Evolutionary conservation across 2,113 vertebrate species (phyloP), one percentile per base, ranked within the genome.

Genomic region (Lepus americanus): DNA sequence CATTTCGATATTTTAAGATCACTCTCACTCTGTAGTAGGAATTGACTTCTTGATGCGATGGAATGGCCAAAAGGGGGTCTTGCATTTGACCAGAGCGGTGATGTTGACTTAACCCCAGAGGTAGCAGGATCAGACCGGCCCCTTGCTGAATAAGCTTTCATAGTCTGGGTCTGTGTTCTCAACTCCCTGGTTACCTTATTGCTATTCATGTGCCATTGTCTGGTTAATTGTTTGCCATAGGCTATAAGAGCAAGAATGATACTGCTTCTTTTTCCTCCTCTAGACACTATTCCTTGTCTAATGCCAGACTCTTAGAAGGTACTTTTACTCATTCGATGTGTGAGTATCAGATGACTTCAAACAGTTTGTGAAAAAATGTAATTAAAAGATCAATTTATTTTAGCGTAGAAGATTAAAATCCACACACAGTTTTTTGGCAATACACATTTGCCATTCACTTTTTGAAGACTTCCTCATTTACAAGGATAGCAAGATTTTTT

Each of bases 81-180:
- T 76, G 36, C 20, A 9, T 4, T 31, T 59, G 51, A 16, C 7
- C 16, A 11, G 31, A 59, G 44, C 69, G 81, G 72, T 11, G 22
- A 12, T 2, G 0, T 6, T 44, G 31, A 55, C 29, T 29, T 31
- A 49, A 8, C 11, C 14, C 1, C 4, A 29, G 19, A 19, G 22
- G 14, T 29, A 9, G 25, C 10, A 64, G 29, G 6, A 13, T 23
- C 31, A 31, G 25, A 69, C 10, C 0, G 29, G 31, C 25, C 27
- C 7, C 25, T 23, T 6, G 1, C 0, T n/a, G 12, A 25, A 1
- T 0, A 1, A 39, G n/a, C 2, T 19, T 44, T 9, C 23, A 23
- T 77, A n/a, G 10, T n/a, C 77, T 17, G 36, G 27, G 5, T 16
- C 0, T n/a, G 25, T 33, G 44, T 27, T 67, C 55, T 76, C 9